Evolutionary conservation across 2,888 invertebrate species (phyloP).

Genomic region (Neocrepidodera transversa): DNA sequence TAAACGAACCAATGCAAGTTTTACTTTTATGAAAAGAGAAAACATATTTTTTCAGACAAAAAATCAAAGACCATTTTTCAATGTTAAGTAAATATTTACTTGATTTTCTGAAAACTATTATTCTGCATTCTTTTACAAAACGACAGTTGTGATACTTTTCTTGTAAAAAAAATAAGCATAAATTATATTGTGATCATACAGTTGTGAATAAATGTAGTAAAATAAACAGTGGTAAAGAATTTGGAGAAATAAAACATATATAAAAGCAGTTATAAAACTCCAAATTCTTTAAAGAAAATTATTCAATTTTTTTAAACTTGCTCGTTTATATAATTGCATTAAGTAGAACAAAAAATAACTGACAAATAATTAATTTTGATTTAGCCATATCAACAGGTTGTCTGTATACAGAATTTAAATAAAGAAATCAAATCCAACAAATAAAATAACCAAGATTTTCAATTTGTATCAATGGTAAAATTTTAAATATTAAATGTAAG

Average conservation of each 20-base stretch:
- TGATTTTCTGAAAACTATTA: background rate
- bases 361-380: background rate
- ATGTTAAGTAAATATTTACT: background rate
- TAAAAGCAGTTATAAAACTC: too few relatives aligned
- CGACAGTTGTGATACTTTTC: constrained; percentile 35
- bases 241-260: background rate
- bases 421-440: background rate
- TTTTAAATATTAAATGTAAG: too few relatives aligned
- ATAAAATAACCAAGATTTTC: background rate
- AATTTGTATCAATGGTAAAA: too few relatives aligned
- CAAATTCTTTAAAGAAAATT: background rate
- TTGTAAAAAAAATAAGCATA: constrained; percentile 34
- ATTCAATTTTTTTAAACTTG: background rate
- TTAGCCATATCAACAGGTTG: constrained; percentile 4
- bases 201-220: constrained; percentile 39
- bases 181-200: constrained; percentile 37
- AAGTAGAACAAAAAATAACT: background rate
- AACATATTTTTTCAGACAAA: background rate
- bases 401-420: constrained; percentile 3
- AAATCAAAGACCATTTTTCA: background rate
- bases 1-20: background rate
- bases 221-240: background rate
- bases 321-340: background rate
- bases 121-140: background rate
- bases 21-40: background rate